Evolutionary conservation across 1,140 invertebrate genomes (phyloP).

Genomic region (Pachyrhynchus sulphureomaculatus): DNA sequence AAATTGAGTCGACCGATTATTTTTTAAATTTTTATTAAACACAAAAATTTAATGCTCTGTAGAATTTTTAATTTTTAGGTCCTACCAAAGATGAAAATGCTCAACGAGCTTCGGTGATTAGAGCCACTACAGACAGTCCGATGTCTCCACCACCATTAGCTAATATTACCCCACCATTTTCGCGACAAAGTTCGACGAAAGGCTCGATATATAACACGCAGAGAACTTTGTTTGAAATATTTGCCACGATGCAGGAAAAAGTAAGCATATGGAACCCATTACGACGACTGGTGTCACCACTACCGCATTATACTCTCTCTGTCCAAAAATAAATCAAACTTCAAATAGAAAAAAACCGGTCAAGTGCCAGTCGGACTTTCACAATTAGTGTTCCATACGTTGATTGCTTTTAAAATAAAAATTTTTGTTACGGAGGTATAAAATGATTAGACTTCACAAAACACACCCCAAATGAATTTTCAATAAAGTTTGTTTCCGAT

Average conservation of each 20-base stretch:
- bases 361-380: background rate
- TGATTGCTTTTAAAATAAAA: no score
- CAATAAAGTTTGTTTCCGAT: no score
- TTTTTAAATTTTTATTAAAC: no score
- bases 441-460: no score
- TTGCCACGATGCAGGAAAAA: slow-evolving; percentile 56
- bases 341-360: background rate
- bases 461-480: no score
- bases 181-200: slow-evolving; percentile 32
- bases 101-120: slow-evolving; percentile 67
- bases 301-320: no score
- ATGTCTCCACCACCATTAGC: slow-evolving; percentile 68
- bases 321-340: no score
- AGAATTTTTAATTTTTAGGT: slow-evolving; percentile 29
- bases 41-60: no score
- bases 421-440: no score
- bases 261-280: background rate
- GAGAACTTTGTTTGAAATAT: slow-evolving; percentile 67
- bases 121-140: slow-evolving; percentile 79
- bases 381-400: no score
- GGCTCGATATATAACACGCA: slow-evolving; percentile 44
- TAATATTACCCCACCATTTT: slow-evolving; percentile 44
- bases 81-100: slow-evolving; percentile 45
- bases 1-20: no score
- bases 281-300: no score